Evolutionary conservation across 2,113 vertebrate genomes (phyloP), one percentile per base, ranked within the genome.

Genomic region (Cisticola juncidis): DNA sequence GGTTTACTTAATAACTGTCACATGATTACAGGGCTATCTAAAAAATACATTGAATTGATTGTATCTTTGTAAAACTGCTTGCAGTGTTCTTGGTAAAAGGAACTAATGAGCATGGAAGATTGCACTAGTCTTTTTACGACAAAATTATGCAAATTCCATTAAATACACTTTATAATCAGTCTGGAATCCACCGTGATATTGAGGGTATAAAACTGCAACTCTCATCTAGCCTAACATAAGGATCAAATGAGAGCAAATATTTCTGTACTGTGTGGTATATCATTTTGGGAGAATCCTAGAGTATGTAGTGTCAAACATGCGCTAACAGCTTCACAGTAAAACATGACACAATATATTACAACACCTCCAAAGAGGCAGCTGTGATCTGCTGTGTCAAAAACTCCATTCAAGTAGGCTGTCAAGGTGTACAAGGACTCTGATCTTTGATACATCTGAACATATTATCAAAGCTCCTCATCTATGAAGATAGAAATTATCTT

Each of bases 361-460:
- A 76, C 36, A 71, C 45, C 61, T 89, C 65, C 65, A 77, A 79
- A 90, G 91, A 62, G 44, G 47, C 73, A 92, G 86, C n/a, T 91
- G 40, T 70, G 81, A 96, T 86, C 76, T 70, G 56, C 54, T 31
- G 16, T 65, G 72, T 86, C 88, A 95, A 86, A 95, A 86, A 62
- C 19, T 83, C n/a, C 56, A 89, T 65, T 90, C 62, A 81, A 40
- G 60, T 6, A 65, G 64, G 31, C 24, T 76, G 66, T 66, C 94
- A 93, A 72, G 64, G 62, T 76, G 35, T 60, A 60, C 45, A 65
- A 76, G 83, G 48, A 15, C 82, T 80, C 86, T 80, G 70, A 88
- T 77, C 74, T 81, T 57, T 64, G 60, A 71, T 25, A 66, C 16
- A 71, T 53, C 29, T 87, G 22, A 87, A 93, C 4, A 2, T 60